A percentile compares a stretch with the other conserved stretches of the same genome.
phyloP scores from a whole-genome alignment of 1,140 invertebrate genomes.

The Cardiocondyla obscurior region DNA sequence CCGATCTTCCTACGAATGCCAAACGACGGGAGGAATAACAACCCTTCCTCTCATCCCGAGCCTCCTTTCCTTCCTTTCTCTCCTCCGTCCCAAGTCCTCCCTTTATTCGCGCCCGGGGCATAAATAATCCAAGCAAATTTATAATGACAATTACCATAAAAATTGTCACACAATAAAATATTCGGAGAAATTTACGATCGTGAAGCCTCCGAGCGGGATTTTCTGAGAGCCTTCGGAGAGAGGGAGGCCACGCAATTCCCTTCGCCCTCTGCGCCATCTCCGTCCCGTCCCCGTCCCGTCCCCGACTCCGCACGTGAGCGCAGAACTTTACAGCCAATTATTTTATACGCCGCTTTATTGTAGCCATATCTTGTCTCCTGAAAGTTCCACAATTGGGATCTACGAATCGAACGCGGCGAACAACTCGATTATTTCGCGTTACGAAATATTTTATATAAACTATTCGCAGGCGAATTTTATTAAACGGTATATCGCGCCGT shows the following conservation, averaged over 20 bases:
- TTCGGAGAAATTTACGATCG: slow-evolving; percentile 81
- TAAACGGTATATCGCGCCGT: neutral
- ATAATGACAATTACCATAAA: slow-evolving; percentile 84
- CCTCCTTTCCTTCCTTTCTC: slow-evolving; percentile 18
- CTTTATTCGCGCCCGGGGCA: slow-evolving; percentile 62
- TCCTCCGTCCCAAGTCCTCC: slow-evolving; percentile 19
- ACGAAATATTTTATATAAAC: neutral
- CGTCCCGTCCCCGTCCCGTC: neutral
- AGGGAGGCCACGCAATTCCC: slow-evolving; percentile 46
- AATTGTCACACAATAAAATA: slow-evolving; percentile 84
- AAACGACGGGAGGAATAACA: slow-evolving; percentile 54
- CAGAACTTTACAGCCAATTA: slow-evolving; percentile 79
- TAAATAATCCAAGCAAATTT: slow-evolving; percentile 82
- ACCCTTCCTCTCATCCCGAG: slow-evolving; percentile 42
- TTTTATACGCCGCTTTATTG: slow-evolving; percentile 80
- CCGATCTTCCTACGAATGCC: slow-evolving; percentile 60
- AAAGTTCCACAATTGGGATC: slow-evolving; percentile 53
- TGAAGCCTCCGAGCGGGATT: slow-evolving; percentile 53
- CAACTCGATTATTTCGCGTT: slow-evolving; percentile 35
- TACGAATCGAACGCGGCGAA: slow-evolving; percentile 33
- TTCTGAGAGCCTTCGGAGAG: slow-evolving; percentile 43
- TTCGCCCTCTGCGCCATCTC: slow-evolving; percentile 13
- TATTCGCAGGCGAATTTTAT: neutral
- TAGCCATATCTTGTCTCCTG: slow-evolving; percentile 60
- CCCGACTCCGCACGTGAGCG: slow-evolving; percentile 29